Evolutionary conservation across 2,888 invertebrate genomes (phyloP).

Genomic region (Mimas tiliae): DNA sequence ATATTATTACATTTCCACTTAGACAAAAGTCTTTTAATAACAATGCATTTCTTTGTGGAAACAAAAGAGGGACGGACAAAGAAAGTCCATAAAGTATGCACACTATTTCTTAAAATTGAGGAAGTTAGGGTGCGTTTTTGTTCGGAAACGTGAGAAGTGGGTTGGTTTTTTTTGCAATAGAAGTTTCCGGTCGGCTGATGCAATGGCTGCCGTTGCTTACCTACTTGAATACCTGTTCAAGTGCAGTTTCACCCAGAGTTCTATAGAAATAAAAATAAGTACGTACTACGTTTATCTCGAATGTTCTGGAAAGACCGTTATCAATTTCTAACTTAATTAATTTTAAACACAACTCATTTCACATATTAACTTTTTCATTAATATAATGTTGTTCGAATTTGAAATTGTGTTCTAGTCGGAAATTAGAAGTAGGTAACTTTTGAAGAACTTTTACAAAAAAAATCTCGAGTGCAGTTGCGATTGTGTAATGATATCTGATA

Average conservation of each 20-base stretch:
- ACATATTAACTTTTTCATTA: neutral
- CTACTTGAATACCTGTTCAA: slow-evolving; percentile 5
- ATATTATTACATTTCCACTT: neutral
- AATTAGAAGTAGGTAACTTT: too few species aligned
- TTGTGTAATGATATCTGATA: too few species aligned
- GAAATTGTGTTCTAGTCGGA: neutral
- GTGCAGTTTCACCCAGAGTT: neutral
- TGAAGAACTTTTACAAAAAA: too few species aligned
- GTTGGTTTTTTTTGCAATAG: slow-evolving; percentile 25
- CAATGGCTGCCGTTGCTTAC: slow-evolving; percentile 17
- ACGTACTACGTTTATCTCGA: neutral
- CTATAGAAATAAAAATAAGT: neutral
- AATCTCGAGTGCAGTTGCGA: too few species aligned
- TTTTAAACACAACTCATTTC: neutral
- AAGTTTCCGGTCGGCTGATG: slow-evolving; percentile 29
- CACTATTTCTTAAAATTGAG: slow-evolving; percentile 24
- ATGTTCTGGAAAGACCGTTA: slow-evolving; percentile 1
- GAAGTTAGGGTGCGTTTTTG: slow-evolving; percentile 28
- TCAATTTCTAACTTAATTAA: neutral
- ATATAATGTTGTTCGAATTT: neutral
- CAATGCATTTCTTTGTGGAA: neutral
- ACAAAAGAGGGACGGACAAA: slow-evolving; percentile 22
- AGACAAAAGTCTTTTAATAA: slow-evolving; percentile 3
- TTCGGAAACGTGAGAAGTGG: slow-evolving; percentile 25
- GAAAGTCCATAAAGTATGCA: slow-evolving; percentile 25